Conservation (phyloP, 2,113 vertebrate genomes). For the Pangasianodon hypophthalmus region DNA sequence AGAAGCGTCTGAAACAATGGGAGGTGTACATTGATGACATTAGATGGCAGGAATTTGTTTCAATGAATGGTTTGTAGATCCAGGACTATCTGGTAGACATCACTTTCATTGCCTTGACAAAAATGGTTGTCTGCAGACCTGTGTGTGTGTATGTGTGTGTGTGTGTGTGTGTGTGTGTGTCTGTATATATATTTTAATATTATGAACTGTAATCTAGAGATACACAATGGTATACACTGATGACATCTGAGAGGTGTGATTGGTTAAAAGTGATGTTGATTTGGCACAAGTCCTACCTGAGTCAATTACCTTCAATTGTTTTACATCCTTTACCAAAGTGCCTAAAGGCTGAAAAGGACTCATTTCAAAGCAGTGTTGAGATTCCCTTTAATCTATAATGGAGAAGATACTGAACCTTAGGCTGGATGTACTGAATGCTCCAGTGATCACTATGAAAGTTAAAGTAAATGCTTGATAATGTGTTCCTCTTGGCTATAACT, state of each 20-base stretch:
- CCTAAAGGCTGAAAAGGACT: neutral
- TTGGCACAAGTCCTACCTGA: neutral
- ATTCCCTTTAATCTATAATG: slow-evolving; percentile 16
- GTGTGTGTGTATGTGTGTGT: too few species aligned
- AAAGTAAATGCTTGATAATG: neutral
- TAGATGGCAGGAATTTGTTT: neutral
- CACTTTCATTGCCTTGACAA: neutral
- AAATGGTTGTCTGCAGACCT: neutral
- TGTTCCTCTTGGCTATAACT: neutral
- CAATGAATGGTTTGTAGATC: neutral
- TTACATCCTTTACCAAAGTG: neutral
- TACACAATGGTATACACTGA: too few species aligned
- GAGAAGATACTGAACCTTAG: neutral
- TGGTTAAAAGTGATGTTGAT: neutral
- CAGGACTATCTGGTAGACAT: neutral
- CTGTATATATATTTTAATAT: neutral
- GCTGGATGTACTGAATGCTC: neutral
- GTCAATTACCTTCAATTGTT: neutral
- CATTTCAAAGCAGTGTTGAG: neutral
- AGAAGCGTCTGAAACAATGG: neutral
- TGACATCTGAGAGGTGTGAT: too few species aligned
- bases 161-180: too few species aligned
- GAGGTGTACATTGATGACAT: neutral
- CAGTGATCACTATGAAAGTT: neutral
- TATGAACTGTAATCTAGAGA: neutral